These are phyloP conservation scores for Dipus sagitta DNA, from an alignment of 2,797 vertebrate species.

Conservation along the genomic window DNA sequence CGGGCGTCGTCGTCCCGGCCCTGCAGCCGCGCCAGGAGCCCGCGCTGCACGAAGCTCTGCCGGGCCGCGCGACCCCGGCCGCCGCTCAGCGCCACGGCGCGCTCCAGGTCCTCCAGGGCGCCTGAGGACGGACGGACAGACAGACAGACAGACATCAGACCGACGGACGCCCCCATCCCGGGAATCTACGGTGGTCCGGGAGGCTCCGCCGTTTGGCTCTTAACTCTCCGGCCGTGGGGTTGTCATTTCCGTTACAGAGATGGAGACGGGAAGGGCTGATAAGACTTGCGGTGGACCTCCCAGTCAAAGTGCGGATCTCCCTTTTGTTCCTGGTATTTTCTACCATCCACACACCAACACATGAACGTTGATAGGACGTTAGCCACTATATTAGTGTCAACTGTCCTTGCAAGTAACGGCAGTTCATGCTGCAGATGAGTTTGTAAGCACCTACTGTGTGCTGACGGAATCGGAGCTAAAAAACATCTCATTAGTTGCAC, in stretches of 20 bases:
- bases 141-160: too few relatives aligned
- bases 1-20: conserved; percentile 89
- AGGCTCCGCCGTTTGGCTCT: too few relatives aligned
- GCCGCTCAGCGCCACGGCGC: conserved; percentile 90
- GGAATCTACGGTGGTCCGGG: too few relatives aligned
- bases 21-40: conserved; percentile 91
- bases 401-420: not conserved
- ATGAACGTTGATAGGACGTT: not conserved
- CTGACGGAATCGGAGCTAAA: not conserved
- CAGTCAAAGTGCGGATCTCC: not conserved
- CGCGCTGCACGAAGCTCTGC: conserved; percentile 95
- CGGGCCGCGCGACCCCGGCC: conserved; percentile 89
- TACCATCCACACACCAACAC: not conserved
- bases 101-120: conserved; percentile 93
- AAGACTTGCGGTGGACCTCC: not conserved
- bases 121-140: conserved; percentile 83
- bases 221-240: not conserved
- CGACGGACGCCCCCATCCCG: too few relatives aligned
- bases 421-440: not conserved
- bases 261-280: not conserved
- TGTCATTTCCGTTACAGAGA: not conserved
- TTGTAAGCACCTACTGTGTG: not conserved
- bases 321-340: not conserved
- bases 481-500: not conserved
- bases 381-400: not conserved